Base-by-base conservation (phyloP, 1,140 invertebrate species). In the Leptopilina boulardi region DNA sequence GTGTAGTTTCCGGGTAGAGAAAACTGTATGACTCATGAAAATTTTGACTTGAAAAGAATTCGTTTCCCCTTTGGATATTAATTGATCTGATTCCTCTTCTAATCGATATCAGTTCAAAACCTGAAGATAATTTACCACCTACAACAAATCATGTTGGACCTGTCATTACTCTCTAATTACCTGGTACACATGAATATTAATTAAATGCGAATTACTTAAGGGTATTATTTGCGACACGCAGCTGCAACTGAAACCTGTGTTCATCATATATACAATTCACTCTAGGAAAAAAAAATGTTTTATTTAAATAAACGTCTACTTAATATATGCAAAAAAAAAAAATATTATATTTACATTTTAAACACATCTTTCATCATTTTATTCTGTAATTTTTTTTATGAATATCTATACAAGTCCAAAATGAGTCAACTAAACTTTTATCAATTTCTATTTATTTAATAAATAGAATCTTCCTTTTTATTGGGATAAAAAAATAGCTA, bases 21-120 rank as follows among this genome's bases (percentile, higher is more conserved):
- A 66, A 66, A 66, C 56, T 30, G 23, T 23, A 66, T 66, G 56
- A 66, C 56, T 66, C 23, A 26, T 66, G 59, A 66, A 30, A 66
- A 66, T 30, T 66, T 15, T 30, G 59, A 66, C 26, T 66, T 66
- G 26, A 66, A 66, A 66, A 30, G 59, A 66, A 66, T 66, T 66
- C 59, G 15, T 30, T 66, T 66, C 11, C 21, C 59, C 15, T n/a
- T n/a, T n/a, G n/a, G 23, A 66, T 66, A 66, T 66, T 66, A 66
- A 66, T 66, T 66, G 59, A 66, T 34, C 23, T 66, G 23, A 4
- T 4, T 13, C 2, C 30, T 38, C 34, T 66, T 30, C 23, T 15
- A 66, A 66, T 30, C 23, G 59, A 66, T 66, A n/a, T n/a, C n/a
- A 26, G 59, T 15, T 30, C 11, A 66, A n/a, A 30, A 66, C 23